Evolutionary conservation across 2,888 invertebrate species (phyloP).

Genomic region (Athalia rosae): DNA sequence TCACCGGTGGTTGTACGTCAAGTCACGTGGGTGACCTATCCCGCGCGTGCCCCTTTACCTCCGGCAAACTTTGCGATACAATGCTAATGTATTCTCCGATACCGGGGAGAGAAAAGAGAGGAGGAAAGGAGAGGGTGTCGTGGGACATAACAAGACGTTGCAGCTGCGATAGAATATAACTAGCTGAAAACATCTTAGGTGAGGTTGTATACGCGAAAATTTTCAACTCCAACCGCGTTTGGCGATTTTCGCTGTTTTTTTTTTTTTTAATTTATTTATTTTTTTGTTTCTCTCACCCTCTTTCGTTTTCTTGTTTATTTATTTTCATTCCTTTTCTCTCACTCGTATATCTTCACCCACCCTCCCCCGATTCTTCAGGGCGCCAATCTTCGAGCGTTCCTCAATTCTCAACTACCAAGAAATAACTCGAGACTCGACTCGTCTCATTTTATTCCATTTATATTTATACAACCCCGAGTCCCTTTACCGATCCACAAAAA

Average conservation of each 20-base stretch:
- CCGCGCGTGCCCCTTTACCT: neutral
- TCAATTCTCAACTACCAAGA: too few relatives aligned
- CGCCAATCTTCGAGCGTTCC: too few relatives aligned
- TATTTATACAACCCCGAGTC: too few relatives aligned
- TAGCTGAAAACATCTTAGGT: neutral
- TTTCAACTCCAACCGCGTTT: neutral
- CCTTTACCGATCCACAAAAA: too few relatives aligned
- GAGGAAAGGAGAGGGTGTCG: neutral
- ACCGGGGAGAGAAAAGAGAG: neutral
- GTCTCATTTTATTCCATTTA: too few relatives aligned
- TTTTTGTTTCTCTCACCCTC: neutral
- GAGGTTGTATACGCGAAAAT: neutral
- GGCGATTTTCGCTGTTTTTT: neutral
- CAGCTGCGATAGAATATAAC: neutral
- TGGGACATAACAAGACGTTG: slow-evolving; percentile 18
- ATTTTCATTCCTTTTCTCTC: neutral
- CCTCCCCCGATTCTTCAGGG: neutral
- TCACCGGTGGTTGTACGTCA: neutral
- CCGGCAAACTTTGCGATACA: slow-evolving; percentile 13
- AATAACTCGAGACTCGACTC: too few relatives aligned
- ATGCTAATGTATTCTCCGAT: slow-evolving; percentile 44
- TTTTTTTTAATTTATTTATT: neutral
- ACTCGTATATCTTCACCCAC: neutral
- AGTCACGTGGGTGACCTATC: neutral
- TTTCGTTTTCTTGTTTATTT: neutral